Base-by-base conservation (phyloP, 2,888 invertebrate species). In the Peribatodes rhomboidaria region DNA sequence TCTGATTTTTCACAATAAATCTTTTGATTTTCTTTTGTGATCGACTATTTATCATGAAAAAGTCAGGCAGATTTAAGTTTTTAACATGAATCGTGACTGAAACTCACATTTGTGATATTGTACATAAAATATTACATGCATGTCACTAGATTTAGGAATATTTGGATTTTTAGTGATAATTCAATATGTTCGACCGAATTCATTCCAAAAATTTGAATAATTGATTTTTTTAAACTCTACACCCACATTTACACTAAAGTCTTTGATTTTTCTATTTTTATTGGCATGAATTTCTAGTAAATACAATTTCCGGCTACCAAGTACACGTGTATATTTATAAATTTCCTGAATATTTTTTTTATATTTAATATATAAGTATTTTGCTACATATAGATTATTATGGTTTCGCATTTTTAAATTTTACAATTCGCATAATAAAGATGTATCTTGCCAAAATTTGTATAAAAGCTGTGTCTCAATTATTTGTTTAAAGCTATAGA, bases 261-360 rank as follows among this genome's bases (percentile, higher is more conserved):
- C 14, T 59, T 13, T 27, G 0, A 35, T 35, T 13, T 33, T 35
- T 35, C 35, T 20, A 50, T n/a, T 44, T 7, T 14, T 20, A 33
- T 46, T 35, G 37, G 57, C 57, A 57, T 57, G 57, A 14, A 53
- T 9, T 59, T 41, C 31, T 10, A 33, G 59, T 41, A 52, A 52
- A 52, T 59, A 50, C 10, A 7, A 22, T 46, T 50, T 41, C 37
- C 57, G 10, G 18, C 18, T 58, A 37, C n/a, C n/a, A 35, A 1
- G 20, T 11, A 8, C 4, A 27, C n/a, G 11, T 33, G 8, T 35
- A 49, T 11, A 27, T 14, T 47, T 42, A 44, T 11, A 9, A 13
- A 10, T 42, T 33, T 54, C 13, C 31, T 42, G n/a, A 22, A 27
- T 22, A 39, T 14, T 14, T 13, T 13, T 18, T 14, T 33, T n/a